Evolutionary conservation across 2,888 invertebrate species (phyloP).

Genomic region (Hedychridium roseum): DNA sequence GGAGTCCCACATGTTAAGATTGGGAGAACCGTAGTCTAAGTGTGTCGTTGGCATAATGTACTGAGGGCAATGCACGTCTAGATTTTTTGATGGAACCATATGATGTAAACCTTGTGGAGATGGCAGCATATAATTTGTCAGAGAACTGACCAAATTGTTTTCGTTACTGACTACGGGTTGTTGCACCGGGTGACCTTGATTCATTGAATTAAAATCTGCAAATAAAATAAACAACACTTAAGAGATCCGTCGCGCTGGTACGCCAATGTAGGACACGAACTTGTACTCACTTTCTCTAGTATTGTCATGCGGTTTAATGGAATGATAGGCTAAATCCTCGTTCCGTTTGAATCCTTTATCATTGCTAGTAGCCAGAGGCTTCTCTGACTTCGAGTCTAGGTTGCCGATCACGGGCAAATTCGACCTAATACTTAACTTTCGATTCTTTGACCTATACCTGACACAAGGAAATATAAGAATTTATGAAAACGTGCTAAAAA

Average conservation of each 20-base stretch:
- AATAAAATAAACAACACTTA: constrained; percentile 1
- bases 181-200: constrained; percentile 45
- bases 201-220: constrained; percentile 48
- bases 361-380: constrained; percentile 44
- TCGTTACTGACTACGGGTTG: constrained; percentile 49
- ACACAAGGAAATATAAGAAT: constrained; percentile 10
- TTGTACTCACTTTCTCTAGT: constrained; percentile 54
- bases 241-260: no score
- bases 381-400: constrained; percentile 49
- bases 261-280: no score
- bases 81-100: constrained; percentile 48
- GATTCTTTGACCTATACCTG: constrained; percentile 72
- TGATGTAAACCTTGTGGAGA: constrained; percentile 49
- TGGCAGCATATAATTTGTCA: constrained; percentile 53
- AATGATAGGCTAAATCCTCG: constrained; percentile 58
- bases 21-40: constrained; percentile 51
- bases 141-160: constrained; percentile 52
- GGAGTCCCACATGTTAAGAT: constrained; percentile 56
- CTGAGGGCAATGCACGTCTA: constrained; percentile 54
- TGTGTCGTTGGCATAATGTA: constrained; percentile 55
- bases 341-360: constrained; percentile 56
- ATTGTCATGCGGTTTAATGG: constrained; percentile 51
- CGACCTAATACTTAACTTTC: constrained; percentile 66
- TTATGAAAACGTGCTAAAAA: constrained; percentile 2
- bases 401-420: constrained; percentile 43